Evolutionary conservation across 53 echinoderm and acorn worm species (phyloP).

Genomic region (Antedon mediterranea): DNA sequence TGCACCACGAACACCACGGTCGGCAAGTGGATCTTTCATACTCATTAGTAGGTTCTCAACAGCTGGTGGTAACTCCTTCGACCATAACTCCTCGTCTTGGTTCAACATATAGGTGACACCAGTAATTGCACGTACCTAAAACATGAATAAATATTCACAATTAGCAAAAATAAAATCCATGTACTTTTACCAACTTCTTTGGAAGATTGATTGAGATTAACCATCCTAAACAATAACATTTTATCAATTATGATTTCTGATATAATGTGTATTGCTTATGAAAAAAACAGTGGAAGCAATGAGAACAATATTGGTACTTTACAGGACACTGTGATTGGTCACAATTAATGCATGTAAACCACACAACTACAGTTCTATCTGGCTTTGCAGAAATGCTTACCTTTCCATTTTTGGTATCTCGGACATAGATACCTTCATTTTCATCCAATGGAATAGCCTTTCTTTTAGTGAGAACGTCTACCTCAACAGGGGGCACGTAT

Average conservation of each 20-base stretch:
- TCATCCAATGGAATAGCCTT: slow-evolving; percentile 98
- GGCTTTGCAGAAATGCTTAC: slow-evolving; percentile 14
- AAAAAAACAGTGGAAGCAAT: not conserved
- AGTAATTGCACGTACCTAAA: slow-evolving; percentile 74
- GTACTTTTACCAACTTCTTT: too few relatives aligned
- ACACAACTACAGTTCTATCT: too few relatives aligned
- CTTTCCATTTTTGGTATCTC: slow-evolving; percentile 96
- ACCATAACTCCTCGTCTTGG: slow-evolving; percentile 98
- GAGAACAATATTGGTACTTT: too few relatives aligned
- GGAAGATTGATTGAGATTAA: too few relatives aligned
- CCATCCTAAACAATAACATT: too few relatives aligned
- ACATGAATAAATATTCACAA: too few relatives aligned
- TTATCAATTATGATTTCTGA: not conserved
- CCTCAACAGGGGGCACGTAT: slow-evolving; percentile 94
- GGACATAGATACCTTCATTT: slow-evolving; percentile 95
- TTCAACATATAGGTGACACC: slow-evolving; percentile 90
- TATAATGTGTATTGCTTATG: not conserved
- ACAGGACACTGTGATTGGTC: too few relatives aligned
- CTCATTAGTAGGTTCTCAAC: slow-evolving; percentile 74
- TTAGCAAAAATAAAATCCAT: too few relatives aligned
- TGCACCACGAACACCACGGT: slow-evolving; percentile 59
- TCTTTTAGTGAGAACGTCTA: slow-evolving; percentile 65
- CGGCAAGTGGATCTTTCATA: slow-evolving; percentile 75
- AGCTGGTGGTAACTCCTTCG: slow-evolving; percentile 91
- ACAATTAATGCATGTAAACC: too few relatives aligned